Evolutionary conservation across 2,113 vertebrate genomes (phyloP).

Genomic region (Melozone crissalis): DNA sequence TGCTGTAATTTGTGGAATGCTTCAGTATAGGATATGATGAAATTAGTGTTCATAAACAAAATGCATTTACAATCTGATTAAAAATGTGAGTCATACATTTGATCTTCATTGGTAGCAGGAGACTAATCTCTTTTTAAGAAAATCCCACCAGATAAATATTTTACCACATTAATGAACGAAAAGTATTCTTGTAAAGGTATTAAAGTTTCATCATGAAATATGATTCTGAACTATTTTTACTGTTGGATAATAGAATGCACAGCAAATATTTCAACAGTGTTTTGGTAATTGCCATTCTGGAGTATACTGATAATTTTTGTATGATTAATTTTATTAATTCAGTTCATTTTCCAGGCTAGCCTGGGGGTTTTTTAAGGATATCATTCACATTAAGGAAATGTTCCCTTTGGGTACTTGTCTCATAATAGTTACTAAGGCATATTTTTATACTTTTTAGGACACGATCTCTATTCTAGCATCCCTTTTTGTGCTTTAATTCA

Average conservation of each 20-base stretch:
- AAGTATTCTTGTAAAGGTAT: background rate
- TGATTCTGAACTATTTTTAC: slow-evolving; percentile 5
- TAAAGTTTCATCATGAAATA: background rate
- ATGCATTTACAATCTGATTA: background rate
- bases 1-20: background rate
- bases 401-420: background rate
- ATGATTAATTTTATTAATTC: background rate
- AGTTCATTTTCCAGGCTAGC: background rate
- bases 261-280: background rate
- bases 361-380: background rate
- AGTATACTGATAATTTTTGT: background rate
- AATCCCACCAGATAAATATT: background rate
- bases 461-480: background rate
- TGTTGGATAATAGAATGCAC: background rate
- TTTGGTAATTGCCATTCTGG: background rate
- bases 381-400: background rate
- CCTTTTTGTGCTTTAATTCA: background rate
- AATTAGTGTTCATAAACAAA: background rate
- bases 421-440: background rate
- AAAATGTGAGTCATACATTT: background rate
- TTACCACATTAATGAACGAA: background rate
- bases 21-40: background rate
- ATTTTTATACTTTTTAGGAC: background rate
- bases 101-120: background rate
- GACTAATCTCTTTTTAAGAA: background rate